phyloP scores from a whole-genome alignment of 2,797 vertebrate species.

The Sebastiscus tertius region DNA sequence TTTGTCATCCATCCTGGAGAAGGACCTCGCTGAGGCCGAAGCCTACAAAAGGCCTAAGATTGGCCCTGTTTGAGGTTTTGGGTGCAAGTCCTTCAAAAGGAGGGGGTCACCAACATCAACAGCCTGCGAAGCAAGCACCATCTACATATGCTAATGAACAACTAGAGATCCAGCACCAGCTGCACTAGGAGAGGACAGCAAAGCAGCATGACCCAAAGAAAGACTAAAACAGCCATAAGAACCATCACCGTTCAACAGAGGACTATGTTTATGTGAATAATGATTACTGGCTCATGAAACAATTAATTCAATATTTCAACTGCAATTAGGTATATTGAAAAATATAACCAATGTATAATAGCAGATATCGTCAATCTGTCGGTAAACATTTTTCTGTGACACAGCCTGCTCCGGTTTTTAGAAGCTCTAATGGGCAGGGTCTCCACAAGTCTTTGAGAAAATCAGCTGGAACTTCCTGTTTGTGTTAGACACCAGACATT shows the following conservation, averaged over 20 bases:
- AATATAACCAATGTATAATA: background rate
- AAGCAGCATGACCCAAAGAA: conserved; percentile 2
- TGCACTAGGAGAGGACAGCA: background rate
- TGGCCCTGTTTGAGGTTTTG: background rate
- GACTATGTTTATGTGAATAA: background rate
- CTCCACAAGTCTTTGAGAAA: conserved; percentile 35
- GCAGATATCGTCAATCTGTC: background rate
- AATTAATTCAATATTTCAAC: background rate
- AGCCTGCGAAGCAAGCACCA: background rate
- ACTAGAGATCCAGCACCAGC: background rate
- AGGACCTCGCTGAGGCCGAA: conserved; percentile 1
- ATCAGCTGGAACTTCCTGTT: conserved; percentile 68
- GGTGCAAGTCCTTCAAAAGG: conserved; percentile 29
- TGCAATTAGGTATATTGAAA: background rate
- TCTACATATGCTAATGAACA: background rate
- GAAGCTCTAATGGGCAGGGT: conserved; percentile 15
- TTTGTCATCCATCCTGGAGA: conserved; percentile 33
- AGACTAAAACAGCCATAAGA: background rate
- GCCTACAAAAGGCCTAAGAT: background rate
- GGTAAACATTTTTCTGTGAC: background rate
- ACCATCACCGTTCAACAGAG: background rate
- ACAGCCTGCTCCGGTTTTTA: conserved; percentile 8
- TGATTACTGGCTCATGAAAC: background rate
- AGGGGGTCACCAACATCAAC: conserved; percentile 8
- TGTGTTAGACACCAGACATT: conserved; percentile 49